Evolutionary conservation across 2,888 invertebrate genomes (phyloP).

Genomic region (Mythimna loreyi): DNA sequence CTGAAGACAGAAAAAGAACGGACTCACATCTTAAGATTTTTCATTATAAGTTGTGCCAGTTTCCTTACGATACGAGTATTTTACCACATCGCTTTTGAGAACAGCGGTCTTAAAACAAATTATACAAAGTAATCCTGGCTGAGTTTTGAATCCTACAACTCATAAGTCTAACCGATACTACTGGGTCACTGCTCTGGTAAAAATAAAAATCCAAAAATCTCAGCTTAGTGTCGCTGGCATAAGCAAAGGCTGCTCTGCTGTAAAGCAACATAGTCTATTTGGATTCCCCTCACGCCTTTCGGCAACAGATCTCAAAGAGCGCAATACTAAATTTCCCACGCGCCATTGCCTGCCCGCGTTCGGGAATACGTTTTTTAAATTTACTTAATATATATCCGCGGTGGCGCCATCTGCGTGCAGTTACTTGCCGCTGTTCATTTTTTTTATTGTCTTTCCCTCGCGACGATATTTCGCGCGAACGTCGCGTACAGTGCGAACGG

Average conservation of each 20-base stretch:
- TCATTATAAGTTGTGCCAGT: too few relatives aligned
- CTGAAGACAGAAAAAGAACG: too few relatives aligned
- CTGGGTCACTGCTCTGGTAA: too few relatives aligned
- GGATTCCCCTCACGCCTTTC: conserved; percentile 59
- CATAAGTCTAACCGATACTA: too few relatives aligned
- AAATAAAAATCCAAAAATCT: too few relatives aligned
- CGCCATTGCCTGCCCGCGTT: conserved; percentile 78
- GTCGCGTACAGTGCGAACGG: conserved; percentile 60
- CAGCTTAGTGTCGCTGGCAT: neutral
- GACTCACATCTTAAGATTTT: too few relatives aligned
- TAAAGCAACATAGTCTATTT: conserved; percentile 38
- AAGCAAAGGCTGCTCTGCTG: conserved; percentile 26
- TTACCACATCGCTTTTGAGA: too few relatives aligned
- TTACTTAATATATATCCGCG: conserved; percentile 84
- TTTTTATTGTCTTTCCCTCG: conserved; percentile 65
- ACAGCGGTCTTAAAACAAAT: too few relatives aligned
- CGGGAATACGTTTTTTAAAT: conserved; percentile 82
- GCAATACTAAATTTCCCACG: conserved; percentile 85
- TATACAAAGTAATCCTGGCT: too few relatives aligned
- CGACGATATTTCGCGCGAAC: conserved; percentile 61
- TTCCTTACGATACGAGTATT: too few relatives aligned
- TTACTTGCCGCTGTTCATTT: conserved; percentile 68
- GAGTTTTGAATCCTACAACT: too few relatives aligned
- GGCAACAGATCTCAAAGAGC: conserved; percentile 67
- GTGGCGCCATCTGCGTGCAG: conserved; percentile 84